A percentile compares a stretch with the other conserved stretches of the same genome.
Conservation (phyloP, 2,888 invertebrate genomes). For the Lithophane leautieri region DNA sequence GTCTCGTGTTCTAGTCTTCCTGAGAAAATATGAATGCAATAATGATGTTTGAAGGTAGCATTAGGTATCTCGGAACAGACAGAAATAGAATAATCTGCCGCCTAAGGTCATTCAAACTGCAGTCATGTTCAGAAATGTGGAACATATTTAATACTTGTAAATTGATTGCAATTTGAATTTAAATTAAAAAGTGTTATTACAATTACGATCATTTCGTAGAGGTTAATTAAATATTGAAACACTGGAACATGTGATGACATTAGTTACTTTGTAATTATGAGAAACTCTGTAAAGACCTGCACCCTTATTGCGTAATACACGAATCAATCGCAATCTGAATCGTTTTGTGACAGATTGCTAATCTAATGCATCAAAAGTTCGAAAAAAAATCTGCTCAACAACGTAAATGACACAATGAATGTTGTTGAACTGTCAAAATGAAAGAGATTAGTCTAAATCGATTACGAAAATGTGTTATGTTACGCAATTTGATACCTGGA, state of each 20-base stretch:
- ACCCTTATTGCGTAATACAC: too few relatives aligned
- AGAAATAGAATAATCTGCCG: constrained; percentile 27
- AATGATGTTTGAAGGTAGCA: constrained; percentile 47
- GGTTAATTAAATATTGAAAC: constrained; percentile 29
- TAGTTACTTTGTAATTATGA: constrained; percentile 11
- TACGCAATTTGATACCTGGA: neutral
- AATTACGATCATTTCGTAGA: constrained; percentile 30
- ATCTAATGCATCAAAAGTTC: too few relatives aligned
- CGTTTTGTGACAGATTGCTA: too few relatives aligned
- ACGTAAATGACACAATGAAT: too few relatives aligned
- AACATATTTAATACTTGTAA: constrained; percentile 14
- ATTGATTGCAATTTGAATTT: constrained; percentile 44
- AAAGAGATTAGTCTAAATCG: too few relatives aligned
- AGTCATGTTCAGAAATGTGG: constrained; percentile 12
- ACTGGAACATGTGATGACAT: constrained; percentile 6
- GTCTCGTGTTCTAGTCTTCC: constrained; percentile 66
- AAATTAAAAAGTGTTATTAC: constrained; percentile 24
- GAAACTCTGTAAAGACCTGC: neutral
- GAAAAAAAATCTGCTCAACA: too few relatives aligned
- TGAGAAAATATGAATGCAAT: constrained; percentile 74
- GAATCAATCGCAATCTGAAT: too few relatives aligned
- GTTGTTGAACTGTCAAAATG: too few relatives aligned
- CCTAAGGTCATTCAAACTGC: constrained; percentile 23
- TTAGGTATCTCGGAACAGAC: constrained; percentile 36
- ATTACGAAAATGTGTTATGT: too few relatives aligned